Conservation (phyloP, 1,140 invertebrate species). For the Drosophila ambigua region DNA sequence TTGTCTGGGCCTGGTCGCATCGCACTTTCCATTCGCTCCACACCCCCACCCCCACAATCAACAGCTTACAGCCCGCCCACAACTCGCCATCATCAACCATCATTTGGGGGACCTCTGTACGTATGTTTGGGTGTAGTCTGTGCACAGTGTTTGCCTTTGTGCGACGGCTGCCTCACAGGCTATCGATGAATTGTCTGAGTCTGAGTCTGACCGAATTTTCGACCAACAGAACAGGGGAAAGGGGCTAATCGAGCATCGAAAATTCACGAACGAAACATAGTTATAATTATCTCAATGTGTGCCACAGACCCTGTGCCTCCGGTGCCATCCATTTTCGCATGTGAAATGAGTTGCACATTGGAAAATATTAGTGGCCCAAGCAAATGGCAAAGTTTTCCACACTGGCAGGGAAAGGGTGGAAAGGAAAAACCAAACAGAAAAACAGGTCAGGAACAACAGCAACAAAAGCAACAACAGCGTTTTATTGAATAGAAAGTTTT, state of each 20-base stretch:
- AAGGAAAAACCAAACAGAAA: not conserved
- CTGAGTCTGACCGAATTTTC: constrained; percentile 45
- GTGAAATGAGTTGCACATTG: no score
- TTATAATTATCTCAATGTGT: constrained; percentile 65
- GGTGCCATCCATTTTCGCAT: not conserved
- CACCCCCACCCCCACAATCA: constrained; percentile 11
- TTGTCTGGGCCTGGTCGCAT: constrained; percentile 43
- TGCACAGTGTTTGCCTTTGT: constrained; percentile 36
- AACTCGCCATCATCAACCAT: not conserved
- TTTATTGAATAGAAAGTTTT: constrained; percentile 52
- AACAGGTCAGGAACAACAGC: constrained; percentile 19
- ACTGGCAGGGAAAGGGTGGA: not conserved
- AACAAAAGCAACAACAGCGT: constrained; percentile 14
- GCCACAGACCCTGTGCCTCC: constrained; percentile 21
- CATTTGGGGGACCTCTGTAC: no score
- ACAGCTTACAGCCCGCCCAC: constrained; percentile 1
- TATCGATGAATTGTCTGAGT: constrained; percentile 58
- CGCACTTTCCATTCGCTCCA: no score
- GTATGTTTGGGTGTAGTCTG: no score
- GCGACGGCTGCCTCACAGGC: constrained; percentile 67
- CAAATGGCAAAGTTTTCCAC: constrained; percentile 41
- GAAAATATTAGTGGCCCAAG: no score
- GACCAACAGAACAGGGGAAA: not conserved
- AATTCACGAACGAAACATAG: constrained; percentile 41
- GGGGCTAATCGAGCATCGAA: not conserved